A percentile compares a stretch with the other conserved stretches of the same genome.
Conservation (phyloP, 1,140 invertebrate species). For the Pseudomyrmex cubaensis region DNA sequence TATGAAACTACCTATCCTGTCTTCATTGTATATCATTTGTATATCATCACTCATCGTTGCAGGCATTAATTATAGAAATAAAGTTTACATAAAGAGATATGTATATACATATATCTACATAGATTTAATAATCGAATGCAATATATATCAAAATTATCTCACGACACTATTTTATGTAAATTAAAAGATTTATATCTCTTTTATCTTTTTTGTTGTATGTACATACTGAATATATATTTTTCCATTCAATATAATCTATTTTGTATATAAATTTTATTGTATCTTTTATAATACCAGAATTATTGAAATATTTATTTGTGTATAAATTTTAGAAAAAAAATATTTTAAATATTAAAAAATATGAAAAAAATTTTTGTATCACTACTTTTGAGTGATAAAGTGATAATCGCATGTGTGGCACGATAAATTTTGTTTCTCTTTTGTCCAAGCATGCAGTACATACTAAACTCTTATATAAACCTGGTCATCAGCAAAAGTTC, state of each 20-base stretch:
- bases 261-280: too few relatives aligned
- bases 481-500: constrained; percentile 55
- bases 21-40: constrained; percentile 16
- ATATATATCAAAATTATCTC: neutral
- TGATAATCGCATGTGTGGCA: constrained; percentile 21
- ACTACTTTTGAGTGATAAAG: constrained; percentile 8
- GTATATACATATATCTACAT: neutral
- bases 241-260: constrained; percentile 1
- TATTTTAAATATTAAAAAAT: constrained; percentile 3
- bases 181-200: neutral
- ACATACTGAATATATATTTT: neutral
- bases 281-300: too few relatives aligned
- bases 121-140: too few relatives aligned
- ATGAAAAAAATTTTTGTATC: neutral
- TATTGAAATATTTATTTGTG: neutral
- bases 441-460: constrained; percentile 46
- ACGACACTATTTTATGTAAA: neutral
- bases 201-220: too few relatives aligned
- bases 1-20: constrained; percentile 9
- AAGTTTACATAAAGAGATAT: constrained; percentile 4
- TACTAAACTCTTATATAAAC: constrained; percentile 38
- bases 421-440: constrained; percentile 46
- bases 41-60: neutral
- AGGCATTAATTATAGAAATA: neutral
- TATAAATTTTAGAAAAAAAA: constrained; percentile 10